These are phyloP conservation scores for Ectemnius lituratus DNA, from an alignment of 2,888 invertebrate genomes.

Conservation along the genomic window DNA sequence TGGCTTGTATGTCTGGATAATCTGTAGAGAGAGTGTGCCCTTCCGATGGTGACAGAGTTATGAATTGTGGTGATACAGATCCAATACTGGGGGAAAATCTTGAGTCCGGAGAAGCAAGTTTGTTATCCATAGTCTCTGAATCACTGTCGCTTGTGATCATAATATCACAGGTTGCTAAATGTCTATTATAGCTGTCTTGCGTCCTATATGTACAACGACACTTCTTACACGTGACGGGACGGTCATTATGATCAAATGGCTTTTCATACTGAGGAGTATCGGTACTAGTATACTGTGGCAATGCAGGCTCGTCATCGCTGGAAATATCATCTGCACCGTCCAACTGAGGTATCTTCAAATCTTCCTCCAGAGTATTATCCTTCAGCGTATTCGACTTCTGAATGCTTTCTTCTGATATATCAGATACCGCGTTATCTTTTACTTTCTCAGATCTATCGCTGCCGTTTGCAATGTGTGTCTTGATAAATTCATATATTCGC, in stretches of 20 bases:
- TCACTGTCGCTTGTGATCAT: conserved; percentile 91
- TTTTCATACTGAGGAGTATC: conserved; percentile 59
- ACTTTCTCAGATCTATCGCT: conserved; percentile 27
- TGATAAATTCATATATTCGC: conserved; percentile 74
- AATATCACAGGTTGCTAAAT: conserved; percentile 87
- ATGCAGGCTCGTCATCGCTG: conserved; percentile 74
- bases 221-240: conserved; percentile 90
- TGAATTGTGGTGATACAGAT: conserved; percentile 69
- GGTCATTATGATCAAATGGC: conserved; percentile 80
- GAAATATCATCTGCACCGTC: conserved; percentile 86
- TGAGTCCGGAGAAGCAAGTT: conserved; percentile 70
- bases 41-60: conserved; percentile 73
- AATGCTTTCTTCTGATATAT: conserved; percentile 9
- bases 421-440: conserved; percentile 9
- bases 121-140: conserved; percentile 81
- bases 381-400: conserved; percentile 35
- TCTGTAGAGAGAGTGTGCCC: conserved; percentile 71
- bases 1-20: conserved; percentile 71
- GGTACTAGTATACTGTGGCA: conserved; percentile 49
- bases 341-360: conserved; percentile 80
- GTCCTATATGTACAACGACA: conserved; percentile 93
- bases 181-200: conserved; percentile 88
- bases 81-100: conserved; percentile 67
- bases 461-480: conserved; percentile 74
- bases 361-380: conserved; percentile 52